Conservation (phyloP, 1,140 invertebrate species). For the Diploscapter pachys region DNA sequence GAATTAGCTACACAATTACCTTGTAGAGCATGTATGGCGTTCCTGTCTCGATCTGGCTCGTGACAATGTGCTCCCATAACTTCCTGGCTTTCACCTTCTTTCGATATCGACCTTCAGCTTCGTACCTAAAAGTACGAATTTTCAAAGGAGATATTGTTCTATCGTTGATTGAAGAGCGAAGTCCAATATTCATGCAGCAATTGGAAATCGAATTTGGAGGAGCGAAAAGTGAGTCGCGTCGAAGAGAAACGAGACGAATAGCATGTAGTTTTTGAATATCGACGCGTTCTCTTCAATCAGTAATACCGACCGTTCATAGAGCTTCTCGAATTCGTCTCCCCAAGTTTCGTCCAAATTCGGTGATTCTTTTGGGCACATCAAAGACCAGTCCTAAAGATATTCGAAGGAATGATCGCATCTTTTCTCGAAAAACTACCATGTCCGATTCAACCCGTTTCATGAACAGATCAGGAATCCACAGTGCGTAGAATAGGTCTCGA, state of each 20-base stretch:
- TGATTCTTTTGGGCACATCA: conserved; percentile 94
- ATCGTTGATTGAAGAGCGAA: not conserved
- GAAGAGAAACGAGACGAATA: no score
- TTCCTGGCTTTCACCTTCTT: conserved; percentile 78
- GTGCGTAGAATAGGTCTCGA: conserved; percentile 90
- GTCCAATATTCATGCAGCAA: conserved; percentile 13
- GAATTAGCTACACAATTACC: not conserved
- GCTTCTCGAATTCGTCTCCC: conserved; percentile 89
- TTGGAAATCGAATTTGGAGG: no score
- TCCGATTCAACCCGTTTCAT: conserved; percentile 90
- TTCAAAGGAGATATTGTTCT: not conserved
- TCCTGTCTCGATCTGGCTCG: conserved; percentile 95
- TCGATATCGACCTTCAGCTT: conserved; percentile 74
- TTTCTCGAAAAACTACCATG: conserved; percentile 61
- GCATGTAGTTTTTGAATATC: no score
- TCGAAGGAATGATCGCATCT: no score
- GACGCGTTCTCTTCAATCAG: no score
- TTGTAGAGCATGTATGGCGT: conserved; percentile 83
- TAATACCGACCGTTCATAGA: conserved; percentile 70
- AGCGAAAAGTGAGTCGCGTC: no score
- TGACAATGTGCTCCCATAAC: conserved; percentile 89
- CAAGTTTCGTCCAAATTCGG: conserved; percentile 84
- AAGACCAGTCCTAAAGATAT: conserved; percentile 72
- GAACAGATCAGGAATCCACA: conserved; percentile 98
- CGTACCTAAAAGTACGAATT: conserved; percentile 69